These are phyloP conservation scores for Synergus itoensis DNA, from an alignment of 2,888 invertebrate species.

Conservation along the genomic window DNA sequence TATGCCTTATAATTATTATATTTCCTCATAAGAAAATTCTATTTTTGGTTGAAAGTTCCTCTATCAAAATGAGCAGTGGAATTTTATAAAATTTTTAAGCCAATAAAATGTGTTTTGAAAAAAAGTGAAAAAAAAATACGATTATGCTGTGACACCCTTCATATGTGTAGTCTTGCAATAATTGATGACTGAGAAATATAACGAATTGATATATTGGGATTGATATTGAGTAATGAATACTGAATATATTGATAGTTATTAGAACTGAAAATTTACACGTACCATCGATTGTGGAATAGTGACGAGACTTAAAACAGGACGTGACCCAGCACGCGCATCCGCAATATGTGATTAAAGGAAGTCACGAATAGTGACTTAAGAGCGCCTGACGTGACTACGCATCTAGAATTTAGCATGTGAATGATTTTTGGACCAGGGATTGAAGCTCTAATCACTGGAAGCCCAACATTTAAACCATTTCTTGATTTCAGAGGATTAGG, in stretches of 20 bases:
- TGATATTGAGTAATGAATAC: not conserved
- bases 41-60: no score
- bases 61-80: no score
- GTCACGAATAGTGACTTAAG: slow-evolving; percentile 70
- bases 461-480: slow-evolving; percentile 24
- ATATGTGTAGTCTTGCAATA: no score
- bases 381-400: slow-evolving; percentile 68
- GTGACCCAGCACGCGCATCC: slow-evolving; percentile 72
- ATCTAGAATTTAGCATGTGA: slow-evolving; percentile 58
- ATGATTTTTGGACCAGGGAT: slow-evolving; percentile 45
- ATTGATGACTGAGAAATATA: no score
- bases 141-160: no score
- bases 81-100: no score
- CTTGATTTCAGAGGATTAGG: not conserved
- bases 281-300: slow-evolving; percentile 61
- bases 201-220: not conserved
- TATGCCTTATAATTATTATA: not conserved
- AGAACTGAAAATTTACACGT: slow-evolving; percentile 47
- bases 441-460: slow-evolving; percentile 24
- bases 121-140: no score
- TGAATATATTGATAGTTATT: not conserved
- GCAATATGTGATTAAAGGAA: slow-evolving; percentile 71
- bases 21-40: no score
- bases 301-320: slow-evolving; percentile 69
- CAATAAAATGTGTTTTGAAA: no score